Conservation (phyloP, 2,797 vertebrate genomes). For the Trichosurus vulpecula region DNA sequence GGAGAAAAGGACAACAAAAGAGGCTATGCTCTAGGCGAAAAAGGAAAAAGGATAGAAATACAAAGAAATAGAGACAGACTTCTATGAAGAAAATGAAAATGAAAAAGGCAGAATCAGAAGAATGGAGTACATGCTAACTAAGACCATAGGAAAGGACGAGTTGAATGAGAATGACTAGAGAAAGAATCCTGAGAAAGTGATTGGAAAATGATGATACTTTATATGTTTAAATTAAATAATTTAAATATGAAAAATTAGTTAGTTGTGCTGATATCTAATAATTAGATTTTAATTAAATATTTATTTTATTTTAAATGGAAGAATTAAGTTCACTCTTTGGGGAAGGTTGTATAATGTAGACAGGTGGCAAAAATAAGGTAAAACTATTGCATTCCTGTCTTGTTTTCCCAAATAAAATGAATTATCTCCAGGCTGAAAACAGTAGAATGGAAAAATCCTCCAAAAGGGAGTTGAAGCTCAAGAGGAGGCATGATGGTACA, state of each 20-base stretch:
- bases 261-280: background rate
- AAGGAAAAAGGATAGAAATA: background rate
- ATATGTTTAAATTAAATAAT: background rate
- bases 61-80: background rate
- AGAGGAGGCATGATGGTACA: background rate
- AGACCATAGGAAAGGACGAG: background rate
- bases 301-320: background rate
- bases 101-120: background rate
- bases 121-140: background rate
- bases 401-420: background rate
- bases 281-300: background rate
- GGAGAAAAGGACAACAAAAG: background rate
- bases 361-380: background rate
- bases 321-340: background rate
- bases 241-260: background rate
- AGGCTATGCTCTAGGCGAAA: background rate
- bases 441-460: background rate
- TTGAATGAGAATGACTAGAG: background rate
- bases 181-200: background rate
- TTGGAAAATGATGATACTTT: background rate
- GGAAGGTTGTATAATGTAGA: background rate
- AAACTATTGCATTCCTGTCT: background rate
- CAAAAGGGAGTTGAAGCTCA: background rate
- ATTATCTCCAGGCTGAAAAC: background rate
- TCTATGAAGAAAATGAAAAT: background rate